A percentile compares a stretch with the other conserved stretches of the same genome.
phyloP scores from a whole-genome alignment of 1,140 invertebrate genomes.

The Drosophila littoralis region DNA sequence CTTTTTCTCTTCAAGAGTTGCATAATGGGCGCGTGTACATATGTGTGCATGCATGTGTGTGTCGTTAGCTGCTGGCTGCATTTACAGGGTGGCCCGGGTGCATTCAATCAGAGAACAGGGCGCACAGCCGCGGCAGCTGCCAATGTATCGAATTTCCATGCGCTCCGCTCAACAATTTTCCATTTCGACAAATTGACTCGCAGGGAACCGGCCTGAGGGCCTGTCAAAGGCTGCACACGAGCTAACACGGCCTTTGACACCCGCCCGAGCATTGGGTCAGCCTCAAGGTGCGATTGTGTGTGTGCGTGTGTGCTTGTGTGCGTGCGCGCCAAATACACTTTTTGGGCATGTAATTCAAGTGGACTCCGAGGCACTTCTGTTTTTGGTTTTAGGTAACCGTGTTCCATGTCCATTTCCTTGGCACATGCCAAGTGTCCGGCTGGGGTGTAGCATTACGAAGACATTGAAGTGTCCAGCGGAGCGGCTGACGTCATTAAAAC shows the following conservation, averaged over 20 bases:
- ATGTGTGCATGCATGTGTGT: background rate
- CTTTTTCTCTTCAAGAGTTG: slow-evolving; percentile 42
- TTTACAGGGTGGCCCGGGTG: slow-evolving; percentile 41
- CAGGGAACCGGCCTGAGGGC: slow-evolving; percentile 16
- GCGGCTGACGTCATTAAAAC: slow-evolving; percentile 44
- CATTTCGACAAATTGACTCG: slow-evolving; percentile 79
- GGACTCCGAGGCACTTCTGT: slow-evolving; percentile 68
- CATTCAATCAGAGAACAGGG: slow-evolving; percentile 31
- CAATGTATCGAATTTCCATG: slow-evolving; percentile 67
- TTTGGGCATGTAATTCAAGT: slow-evolving; percentile 76
- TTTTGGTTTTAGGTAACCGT: slow-evolving; percentile 62
- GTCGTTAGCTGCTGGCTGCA: background rate
- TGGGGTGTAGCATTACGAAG: slow-evolving; percentile 61
- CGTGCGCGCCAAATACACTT: slow-evolving; percentile 25
- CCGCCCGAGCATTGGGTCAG: slow-evolving; percentile 28
- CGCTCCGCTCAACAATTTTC: slow-evolving; percentile 63
- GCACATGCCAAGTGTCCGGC: slow-evolving; percentile 71
- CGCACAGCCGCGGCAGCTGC: slow-evolving; percentile 46
- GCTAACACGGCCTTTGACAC: slow-evolving; percentile 74
- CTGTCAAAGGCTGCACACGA: slow-evolving; percentile 64
- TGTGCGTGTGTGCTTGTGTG: slow-evolving; percentile 26
- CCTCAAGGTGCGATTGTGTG: background rate
- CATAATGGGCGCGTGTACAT: slow-evolving; percentile 18
- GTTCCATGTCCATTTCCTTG: slow-evolving; percentile 73
- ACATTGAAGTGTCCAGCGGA: slow-evolving; percentile 41